phyloP scores from a whole-genome alignment of 2,113 vertebrate genomes.

The Dicaeum eximium region DNA sequence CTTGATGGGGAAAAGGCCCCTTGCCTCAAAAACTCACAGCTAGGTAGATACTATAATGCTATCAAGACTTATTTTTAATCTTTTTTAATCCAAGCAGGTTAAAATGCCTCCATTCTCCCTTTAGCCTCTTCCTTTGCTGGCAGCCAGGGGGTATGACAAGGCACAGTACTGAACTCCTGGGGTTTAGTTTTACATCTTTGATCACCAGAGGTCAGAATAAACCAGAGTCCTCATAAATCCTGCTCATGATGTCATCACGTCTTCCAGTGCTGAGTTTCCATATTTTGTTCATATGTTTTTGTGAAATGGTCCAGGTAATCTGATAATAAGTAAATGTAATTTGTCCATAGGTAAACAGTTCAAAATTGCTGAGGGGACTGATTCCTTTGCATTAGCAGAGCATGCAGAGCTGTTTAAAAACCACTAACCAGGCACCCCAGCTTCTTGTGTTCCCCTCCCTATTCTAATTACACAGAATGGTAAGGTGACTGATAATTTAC shows the following conservation, averaged over 20 bases:
- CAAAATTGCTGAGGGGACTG: neutral
- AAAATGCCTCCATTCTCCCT: neutral
- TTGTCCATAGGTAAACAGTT: neutral
- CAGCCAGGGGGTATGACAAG: neutral
- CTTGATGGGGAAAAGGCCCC: neutral
- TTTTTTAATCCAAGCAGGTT: neutral
- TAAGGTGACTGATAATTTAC: neutral
- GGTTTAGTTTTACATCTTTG: neutral
- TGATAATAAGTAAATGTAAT: neutral
- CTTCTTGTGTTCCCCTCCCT: neutral
- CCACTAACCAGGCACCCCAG: neutral
- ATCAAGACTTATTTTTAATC: neutral
- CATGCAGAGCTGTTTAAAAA: neutral
- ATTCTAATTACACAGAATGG: neutral
- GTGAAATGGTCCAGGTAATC: neutral
- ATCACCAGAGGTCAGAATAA: neutral
- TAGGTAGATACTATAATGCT: neutral
- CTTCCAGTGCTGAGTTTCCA: neutral
- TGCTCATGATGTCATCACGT: neutral
- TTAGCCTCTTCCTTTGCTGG: neutral
- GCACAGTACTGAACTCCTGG: neutral
- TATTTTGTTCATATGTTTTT: neutral
- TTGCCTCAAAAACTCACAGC: neutral
- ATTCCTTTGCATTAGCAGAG: neutral
- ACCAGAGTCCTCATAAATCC: neutral